phyloP scores from a whole-genome alignment of 64 coral and sea anemone species.

The Astreopora myriophthalma region DNA sequence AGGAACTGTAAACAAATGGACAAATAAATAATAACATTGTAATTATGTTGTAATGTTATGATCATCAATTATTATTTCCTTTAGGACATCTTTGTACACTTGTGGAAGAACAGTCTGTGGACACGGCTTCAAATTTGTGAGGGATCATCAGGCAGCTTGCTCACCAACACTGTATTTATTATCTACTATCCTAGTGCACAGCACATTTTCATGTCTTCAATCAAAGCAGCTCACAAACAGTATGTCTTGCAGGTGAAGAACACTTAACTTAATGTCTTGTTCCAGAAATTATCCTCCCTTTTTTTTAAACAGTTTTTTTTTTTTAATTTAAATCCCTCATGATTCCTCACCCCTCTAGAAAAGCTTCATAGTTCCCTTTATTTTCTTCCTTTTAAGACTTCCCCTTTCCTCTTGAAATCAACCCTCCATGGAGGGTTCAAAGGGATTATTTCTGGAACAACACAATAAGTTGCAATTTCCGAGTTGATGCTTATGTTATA shows the following conservation, averaged over 20 bases:
- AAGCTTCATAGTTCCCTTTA: too few species aligned
- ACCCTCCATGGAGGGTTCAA: too few species aligned
- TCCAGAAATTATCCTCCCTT: neutral
- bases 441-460: too few species aligned
- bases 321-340: neutral
- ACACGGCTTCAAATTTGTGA: slow-evolving; percentile 47
- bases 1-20: too few species aligned
- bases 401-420: too few species aligned
- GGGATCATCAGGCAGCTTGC: neutral
- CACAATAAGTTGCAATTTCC: too few species aligned
- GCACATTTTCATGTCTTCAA: slow-evolving; percentile 66
- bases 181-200: slow-evolving; percentile 75
- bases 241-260: slow-evolving; percentile 76
- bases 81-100: slow-evolving; percentile 84
- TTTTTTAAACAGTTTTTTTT: neutral
- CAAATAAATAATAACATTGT: too few species aligned
- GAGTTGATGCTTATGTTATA: too few species aligned
- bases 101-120: slow-evolving; percentile 75
- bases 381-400: too few species aligned
- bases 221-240: slow-evolving; percentile 72
- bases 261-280: neutral
- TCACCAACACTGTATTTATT: slow-evolving; percentile 59
- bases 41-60: neutral
- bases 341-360: too few species aligned
- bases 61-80: neutral